Base-by-base conservation (phyloP, 2,797 vertebrate species). In the Pempheris klunzingeri region DNA sequence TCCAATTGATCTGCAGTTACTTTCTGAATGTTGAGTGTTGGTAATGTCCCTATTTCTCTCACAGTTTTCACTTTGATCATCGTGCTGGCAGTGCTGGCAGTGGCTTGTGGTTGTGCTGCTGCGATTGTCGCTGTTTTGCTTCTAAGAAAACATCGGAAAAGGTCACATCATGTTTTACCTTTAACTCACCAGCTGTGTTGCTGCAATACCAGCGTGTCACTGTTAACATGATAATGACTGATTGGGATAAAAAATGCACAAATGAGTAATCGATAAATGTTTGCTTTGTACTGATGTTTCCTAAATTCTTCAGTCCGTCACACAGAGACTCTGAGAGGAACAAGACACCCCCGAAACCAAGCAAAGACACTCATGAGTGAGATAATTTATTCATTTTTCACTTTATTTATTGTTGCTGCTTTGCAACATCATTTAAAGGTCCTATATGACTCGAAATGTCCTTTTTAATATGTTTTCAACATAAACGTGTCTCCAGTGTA, bases 71-170 rank as follows among this genome's bases (percentile, higher is more conserved):
- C 28, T 59, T 36, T 20, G 39, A 41, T 53, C 13, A 20, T 4
- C 18, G 22, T 6, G 4, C 3, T 4, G 3, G 4, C 18, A 5
- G 1, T 2, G 3, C 5, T 18, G 14, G 3, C 28, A 2, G 43
- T 22, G 2, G 1, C 1, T 8, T 20, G 1, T 50, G 32, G 7
- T 58, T 14, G 14, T 5, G 3, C 18, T 0, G 17, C 24, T 30
- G 26, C 3, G 4, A 8, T 34, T 8, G 1, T 67, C 15, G 0
- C 2, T 12, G 1, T 17, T 1, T 0, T 5, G 1, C 0, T 6
- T 5, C 26, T 3, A 52, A 10, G 3, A 10, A 34, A 26, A 32
- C 22, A 2, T 15, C 22, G 22, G 2, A 64, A 22, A 12, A 34
- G 75, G 71, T 81, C n/a, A n/a, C n/a, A 60, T 5, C 34, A n/a